A percentile compares a stretch with the other conserved stretches of the same genome.
Conservation (phyloP, 2,797 vertebrate species). For the Pantherophis alleghaniensis region DNA sequence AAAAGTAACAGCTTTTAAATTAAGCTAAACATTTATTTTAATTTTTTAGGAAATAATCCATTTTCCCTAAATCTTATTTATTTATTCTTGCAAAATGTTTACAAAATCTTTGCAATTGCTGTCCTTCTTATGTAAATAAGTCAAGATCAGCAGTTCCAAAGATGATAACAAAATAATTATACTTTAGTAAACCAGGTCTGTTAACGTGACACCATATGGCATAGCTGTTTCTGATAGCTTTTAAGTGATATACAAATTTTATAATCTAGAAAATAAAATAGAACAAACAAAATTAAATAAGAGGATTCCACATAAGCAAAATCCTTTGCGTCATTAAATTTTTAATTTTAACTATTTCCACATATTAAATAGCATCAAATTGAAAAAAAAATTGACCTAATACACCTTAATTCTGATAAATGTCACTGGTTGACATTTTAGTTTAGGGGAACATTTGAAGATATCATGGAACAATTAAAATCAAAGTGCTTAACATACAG, state of each 20-base stretch:
- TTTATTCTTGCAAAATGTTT: too few relatives aligned
- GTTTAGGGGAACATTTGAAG: constrained; percentile 46
- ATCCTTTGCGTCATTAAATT: constrained; percentile 35
- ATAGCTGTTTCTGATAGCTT: too few relatives aligned
- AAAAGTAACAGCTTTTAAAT: too few relatives aligned
- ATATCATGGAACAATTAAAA: constrained; percentile 50
- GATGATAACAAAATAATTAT: too few relatives aligned
- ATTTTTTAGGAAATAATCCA: too few relatives aligned
- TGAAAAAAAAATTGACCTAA: constrained; percentile 21
- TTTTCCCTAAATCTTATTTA: too few relatives aligned
- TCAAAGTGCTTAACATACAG: constrained; percentile 21
- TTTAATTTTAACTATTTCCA: neutral
- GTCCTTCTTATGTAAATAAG: too few relatives aligned
- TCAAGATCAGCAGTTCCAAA: too few relatives aligned
- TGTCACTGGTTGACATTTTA: constrained; percentile 46
- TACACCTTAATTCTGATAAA: constrained; percentile 32
- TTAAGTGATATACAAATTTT: constrained; percentile 40
- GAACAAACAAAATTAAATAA: neutral
- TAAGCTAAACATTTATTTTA: too few relatives aligned
- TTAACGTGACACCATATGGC: too few relatives aligned
- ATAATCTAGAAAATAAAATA: constrained; percentile 18
- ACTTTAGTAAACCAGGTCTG: too few relatives aligned
- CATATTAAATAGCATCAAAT: constrained; percentile 41
- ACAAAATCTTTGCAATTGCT: too few relatives aligned
- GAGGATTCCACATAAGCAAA: constrained; percentile 35